Base-by-base conservation (phyloP, 1,140 invertebrate species). In the Elymnias hypermnestra region DNA sequence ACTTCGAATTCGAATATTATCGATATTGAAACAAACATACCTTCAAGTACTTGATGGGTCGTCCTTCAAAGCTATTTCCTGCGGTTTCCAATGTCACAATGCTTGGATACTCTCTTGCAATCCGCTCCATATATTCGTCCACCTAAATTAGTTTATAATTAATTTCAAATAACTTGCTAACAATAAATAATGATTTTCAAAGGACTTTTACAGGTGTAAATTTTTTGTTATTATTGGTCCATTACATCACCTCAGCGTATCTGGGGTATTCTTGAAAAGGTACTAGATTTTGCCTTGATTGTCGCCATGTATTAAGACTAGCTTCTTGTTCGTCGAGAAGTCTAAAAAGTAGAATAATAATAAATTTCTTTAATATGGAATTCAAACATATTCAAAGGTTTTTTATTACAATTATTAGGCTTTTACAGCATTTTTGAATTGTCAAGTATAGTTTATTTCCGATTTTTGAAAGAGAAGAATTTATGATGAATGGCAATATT, bases 11-110 rank as follows among this genome's bases (percentile, higher is more conserved):
- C n/a, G n/a, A n/a, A n/a, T n/a, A n/a, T n/a, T n/a, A n/a, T n/a
- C n/a, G n/a, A n/a, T n/a, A n/a, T n/a, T n/a, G n/a, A n/a, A n/a
- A n/a, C n/a, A n/a, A 5, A 36, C 8, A 7, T 31, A 63, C 64
- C 64, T 58, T 67, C 17, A 67, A 53, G 38, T 67, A 67, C 33
- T 63, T 67, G 1, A 67, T 19, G 5, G 39, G 17, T 3, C 54
- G 46, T 9, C 57, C 54, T 50, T 63, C 60, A 33, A 58, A 67
- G 25, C 64, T 67, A 5, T 35, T 43, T 12, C 64, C 64, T 14
- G 57, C 53, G 13, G 56, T 67, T 6, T 63, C 57, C 22, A 67
- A 28, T 6, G 60, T 63, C 0, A 52, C 60, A 10, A 57, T 41
- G n/a, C 50, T 25, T 10, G 63, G 52, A 37, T 67, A 49, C 42